phyloP scores from a whole-genome alignment of 2,888 invertebrate genomes.

The Drosophila stalkeri region DNA sequence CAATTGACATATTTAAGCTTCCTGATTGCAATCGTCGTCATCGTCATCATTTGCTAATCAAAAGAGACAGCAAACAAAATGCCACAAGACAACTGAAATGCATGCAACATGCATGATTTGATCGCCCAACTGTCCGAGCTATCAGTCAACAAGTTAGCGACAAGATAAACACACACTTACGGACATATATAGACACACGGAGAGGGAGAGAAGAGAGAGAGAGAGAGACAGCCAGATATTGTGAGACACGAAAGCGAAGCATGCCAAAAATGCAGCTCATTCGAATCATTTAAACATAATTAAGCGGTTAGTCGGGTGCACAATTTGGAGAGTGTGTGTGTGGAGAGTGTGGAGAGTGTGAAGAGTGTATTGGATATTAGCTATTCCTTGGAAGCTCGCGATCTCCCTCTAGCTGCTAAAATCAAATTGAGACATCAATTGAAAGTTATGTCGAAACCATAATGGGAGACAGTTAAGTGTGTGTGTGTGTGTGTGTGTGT shows the following conservation, averaged over 20 bases:
- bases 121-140: constrained; percentile 56
- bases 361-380: not conserved
- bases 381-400: not conserved
- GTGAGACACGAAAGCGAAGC: constrained; percentile 38
- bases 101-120: constrained; percentile 59
- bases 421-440: constrained; percentile 76
- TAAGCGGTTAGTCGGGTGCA: constrained; percentile 56
- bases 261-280: constrained; percentile 72
- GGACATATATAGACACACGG: not conserved
- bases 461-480: constrained; percentile 44
- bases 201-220: not conserved
- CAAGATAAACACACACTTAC: constrained; percentile 56
- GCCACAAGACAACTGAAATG: constrained; percentile 54
- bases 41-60: constrained; percentile 64
- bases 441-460: constrained; percentile 64
- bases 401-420: constrained; percentile 3
- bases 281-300: constrained; percentile 73
- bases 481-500: constrained; percentile 2
- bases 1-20: constrained; percentile 54
- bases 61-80: constrained; percentile 67
- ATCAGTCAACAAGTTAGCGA: constrained; percentile 64
- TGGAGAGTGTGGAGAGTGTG: not conserved
- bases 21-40: constrained; percentile 48
- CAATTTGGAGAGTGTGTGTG: constrained; percentile 2
- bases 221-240: not conserved